Conservation (phyloP, 2,888 invertebrate genomes). For the Hirudinaria manillensis region DNA sequence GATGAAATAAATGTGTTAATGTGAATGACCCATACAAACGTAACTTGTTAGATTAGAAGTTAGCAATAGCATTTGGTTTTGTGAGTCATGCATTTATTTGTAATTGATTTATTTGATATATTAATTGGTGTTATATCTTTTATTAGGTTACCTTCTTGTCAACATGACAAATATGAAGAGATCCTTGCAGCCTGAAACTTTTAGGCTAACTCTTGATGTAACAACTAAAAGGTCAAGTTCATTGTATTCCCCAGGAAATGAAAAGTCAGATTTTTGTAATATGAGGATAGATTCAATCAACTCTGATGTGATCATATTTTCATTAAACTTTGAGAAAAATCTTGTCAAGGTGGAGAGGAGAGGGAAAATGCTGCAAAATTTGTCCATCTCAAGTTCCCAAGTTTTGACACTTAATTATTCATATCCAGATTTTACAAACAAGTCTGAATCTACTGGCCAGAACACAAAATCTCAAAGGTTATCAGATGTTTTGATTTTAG, state of each 20-base stretch:
- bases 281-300: background rate
- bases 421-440: too few relatives aligned
- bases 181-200: background rate
- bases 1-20: background rate
- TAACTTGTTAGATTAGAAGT: too few relatives aligned
- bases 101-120: background rate
- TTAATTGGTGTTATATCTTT: background rate
- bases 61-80: too few relatives aligned
- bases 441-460: too few relatives aligned
- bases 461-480: background rate
- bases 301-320: slow-evolving; percentile 15
- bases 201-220: slow-evolving; percentile 19
- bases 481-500: background rate
- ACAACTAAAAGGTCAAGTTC: slow-evolving; percentile 20
- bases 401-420: too few relatives aligned
- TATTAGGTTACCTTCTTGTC: slow-evolving; percentile 19
- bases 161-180: slow-evolving; percentile 19
- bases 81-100: background rate
- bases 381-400: background rate
- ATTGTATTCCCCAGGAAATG: slow-evolving; percentile 17
- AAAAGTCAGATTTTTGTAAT: slow-evolving; percentile 21
- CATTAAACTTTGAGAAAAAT: slow-evolving; percentile 21
- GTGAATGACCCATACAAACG: background rate
- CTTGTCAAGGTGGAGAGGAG: background rate
- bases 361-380: background rate